phyloP scores from a whole-genome alignment of 2,888 invertebrate species.

The Junonia oenone region DNA sequence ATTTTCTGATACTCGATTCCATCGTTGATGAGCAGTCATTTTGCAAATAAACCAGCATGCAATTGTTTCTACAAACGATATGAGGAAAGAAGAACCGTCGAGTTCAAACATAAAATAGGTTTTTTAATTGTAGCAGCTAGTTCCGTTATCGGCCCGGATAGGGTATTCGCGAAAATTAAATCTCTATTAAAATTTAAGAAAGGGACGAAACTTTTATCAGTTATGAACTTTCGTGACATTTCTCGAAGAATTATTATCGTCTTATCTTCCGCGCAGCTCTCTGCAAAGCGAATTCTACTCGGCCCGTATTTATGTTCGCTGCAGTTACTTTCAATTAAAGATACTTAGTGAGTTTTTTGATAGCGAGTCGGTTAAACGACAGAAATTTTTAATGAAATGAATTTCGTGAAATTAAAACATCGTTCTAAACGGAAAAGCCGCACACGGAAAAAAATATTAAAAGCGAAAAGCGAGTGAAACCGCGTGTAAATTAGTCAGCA shows the following conservation, averaged over 20 bases:
- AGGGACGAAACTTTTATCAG: constrained; percentile 75
- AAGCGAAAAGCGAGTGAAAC: constrained; percentile 52
- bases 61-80: too few species aligned
- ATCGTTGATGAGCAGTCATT: not conserved
- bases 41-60: not conserved
- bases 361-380: constrained; percentile 14
- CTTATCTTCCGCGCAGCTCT: constrained; percentile 64
- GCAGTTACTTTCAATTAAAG: constrained; percentile 64
- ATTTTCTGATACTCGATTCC: too few species aligned
- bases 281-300: constrained; percentile 55
- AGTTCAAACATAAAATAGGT: constrained; percentile 9
- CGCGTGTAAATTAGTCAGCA: constrained; percentile 63
- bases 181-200: constrained; percentile 75
- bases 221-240: constrained; percentile 77
- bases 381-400: constrained; percentile 24
- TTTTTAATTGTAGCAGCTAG: constrained; percentile 33
- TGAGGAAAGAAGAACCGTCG: not conserved
- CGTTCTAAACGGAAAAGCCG: constrained; percentile 18
- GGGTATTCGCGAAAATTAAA: constrained; percentile 67
- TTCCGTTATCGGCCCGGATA: constrained; percentile 48
- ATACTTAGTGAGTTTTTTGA: constrained; percentile 30
- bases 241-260: constrained; percentile 74
- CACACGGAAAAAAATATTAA: constrained; percentile 28
- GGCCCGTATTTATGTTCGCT: constrained; percentile 52
- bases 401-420: constrained; percentile 22